phyloP scores from a whole-genome alignment of 2,888 invertebrate genomes.

The Synergus laeviventris region DNA sequence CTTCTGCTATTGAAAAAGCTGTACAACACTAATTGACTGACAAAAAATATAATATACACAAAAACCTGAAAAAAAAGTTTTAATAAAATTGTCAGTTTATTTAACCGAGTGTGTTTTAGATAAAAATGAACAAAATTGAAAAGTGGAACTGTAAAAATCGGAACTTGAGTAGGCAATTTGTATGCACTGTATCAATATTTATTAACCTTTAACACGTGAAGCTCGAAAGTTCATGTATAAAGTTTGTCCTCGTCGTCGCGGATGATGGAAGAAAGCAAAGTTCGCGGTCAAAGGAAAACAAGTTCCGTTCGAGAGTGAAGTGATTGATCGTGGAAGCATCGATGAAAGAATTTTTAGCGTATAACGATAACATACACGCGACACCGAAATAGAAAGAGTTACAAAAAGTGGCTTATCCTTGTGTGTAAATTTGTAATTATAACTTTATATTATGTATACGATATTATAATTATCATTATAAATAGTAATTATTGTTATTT shows the following conservation, averaged over 20 bases:
- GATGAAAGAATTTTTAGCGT: constrained; percentile 8
- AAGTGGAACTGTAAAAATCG: not conserved
- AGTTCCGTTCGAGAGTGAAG: not conserved
- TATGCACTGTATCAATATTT: constrained; percentile 30
- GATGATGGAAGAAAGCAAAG: constrained; percentile 13
- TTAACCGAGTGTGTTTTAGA: not conserved
- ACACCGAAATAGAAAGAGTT: constrained; percentile 47
- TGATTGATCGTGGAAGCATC: constrained; percentile 19
- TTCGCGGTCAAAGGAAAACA: constrained; percentile 21
- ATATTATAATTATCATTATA: constrained; percentile 19
- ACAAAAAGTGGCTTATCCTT: constrained; percentile 52
- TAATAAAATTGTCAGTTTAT: not conserved
- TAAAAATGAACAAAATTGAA: not conserved
- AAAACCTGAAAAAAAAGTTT: constrained; percentile 28
- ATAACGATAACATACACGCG: constrained; percentile 18
- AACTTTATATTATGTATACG: constrained; percentile 52
- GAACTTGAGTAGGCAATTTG: not conserved
- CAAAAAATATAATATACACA: constrained; percentile 13
- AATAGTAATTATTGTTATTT: constrained; percentile 48
- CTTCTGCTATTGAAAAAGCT: constrained; percentile 26
- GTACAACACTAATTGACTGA: constrained; percentile 34
- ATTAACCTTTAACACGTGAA: constrained; percentile 15
- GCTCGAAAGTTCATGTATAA: constrained; percentile 9
- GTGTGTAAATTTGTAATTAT: constrained; percentile 49
- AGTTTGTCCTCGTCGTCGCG: constrained; percentile 19